Percentiles rank a stretch among this genome's conserved stretches.
These are phyloP conservation scores for Microtus richardsoni DNA, from an alignment of 2,113 vertebrate species.

Conservation along the genomic window DNA sequence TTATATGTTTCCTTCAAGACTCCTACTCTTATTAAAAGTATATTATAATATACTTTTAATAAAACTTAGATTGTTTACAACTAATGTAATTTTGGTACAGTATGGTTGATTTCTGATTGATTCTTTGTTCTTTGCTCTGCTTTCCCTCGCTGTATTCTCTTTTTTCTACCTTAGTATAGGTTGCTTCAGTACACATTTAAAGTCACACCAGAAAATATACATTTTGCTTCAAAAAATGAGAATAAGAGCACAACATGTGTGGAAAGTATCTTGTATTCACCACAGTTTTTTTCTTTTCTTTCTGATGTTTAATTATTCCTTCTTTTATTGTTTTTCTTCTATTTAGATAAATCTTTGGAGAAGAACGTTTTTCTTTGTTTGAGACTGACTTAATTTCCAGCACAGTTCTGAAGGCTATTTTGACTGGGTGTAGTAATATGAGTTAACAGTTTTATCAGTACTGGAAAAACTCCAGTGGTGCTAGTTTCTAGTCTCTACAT, in stretches of 20 bases:
- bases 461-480: neutral
- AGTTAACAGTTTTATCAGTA: neutral
- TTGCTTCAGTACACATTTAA: conserved; percentile 13
- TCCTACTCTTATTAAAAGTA: neutral
- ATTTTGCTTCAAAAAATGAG: conserved; percentile 34
- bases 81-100: neutral
- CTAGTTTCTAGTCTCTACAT: neutral
- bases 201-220: neutral
- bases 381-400: neutral
- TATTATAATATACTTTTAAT: too few relatives aligned
- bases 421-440: neutral
- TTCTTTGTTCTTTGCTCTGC: neutral
- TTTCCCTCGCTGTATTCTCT: neutral
- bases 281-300: neutral
- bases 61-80: neutral
- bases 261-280: neutral
- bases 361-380: neutral
- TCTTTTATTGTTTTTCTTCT: neutral
- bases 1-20: neutral
- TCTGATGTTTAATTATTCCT: neutral
- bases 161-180: neutral
- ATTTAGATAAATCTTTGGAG: conserved; percentile 7
- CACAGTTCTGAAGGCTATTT: conserved; percentile 34
- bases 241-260: conserved; percentile 21
- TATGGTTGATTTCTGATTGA: neutral